phyloP scores from a whole-genome alignment of 2,113 vertebrate genomes.

The rabbit (Oryctolagus cuniculus) region mOryCun1.1 NC_091447.1:69123001-69123500 shows the following conservation, averaged over 20 bases:
- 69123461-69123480: too few relatives aligned
- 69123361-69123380: neutral
- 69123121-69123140: too few relatives aligned
- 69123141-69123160: neutral
- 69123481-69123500: too few relatives aligned
- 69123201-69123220: neutral
- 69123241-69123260: neutral
- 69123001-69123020: neutral
- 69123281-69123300: neutral
- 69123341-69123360: fast-evolving
- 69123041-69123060: fast-evolving
- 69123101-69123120: neutral
- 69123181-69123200: neutral
- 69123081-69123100: neutral
- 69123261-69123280: neutral
- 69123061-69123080: neutral
- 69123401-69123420: neutral
- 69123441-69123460: too few relatives aligned
- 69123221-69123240: neutral
- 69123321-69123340: too few relatives aligned
- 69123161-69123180: neutral
- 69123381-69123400: neutral
- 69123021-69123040: fast-evolving
- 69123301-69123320: neutral
- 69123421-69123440: neutral